Evolutionary conservation across 2,888 invertebrate species (phyloP).

Genomic region (Pachydiplax longipennis): DNA sequence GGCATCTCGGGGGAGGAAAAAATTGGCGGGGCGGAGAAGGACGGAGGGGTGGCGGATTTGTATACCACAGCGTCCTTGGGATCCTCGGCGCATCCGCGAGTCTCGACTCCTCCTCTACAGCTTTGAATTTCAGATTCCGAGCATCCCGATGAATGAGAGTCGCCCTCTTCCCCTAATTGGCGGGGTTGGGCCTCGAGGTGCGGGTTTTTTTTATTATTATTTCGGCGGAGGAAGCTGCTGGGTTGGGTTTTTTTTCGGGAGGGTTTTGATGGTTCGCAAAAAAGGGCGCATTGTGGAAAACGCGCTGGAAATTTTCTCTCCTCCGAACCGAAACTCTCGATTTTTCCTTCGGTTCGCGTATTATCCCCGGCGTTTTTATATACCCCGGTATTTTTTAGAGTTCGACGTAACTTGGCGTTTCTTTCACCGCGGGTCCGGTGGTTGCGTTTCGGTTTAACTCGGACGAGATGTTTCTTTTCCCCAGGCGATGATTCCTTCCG

Average conservation of each 20-base stretch:
- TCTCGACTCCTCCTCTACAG: neutral
- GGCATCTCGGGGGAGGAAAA: neutral
- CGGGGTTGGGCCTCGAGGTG: neutral
- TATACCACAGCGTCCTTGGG: constrained; percentile 1
- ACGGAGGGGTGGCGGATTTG: neutral
- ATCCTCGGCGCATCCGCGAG: neutral
- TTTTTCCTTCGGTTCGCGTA: neutral
- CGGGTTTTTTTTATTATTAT: neutral
- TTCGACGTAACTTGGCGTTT: too few relatives aligned
- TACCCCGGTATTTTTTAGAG: neutral
- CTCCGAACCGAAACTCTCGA: neutral
- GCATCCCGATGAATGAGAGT: neutral
- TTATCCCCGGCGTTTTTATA: neutral
- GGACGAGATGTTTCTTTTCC: neutral
- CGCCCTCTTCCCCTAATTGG: neutral
- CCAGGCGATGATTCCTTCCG: neutral
- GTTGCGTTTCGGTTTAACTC: neutral
- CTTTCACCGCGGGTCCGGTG: too few relatives aligned
- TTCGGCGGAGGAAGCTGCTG: neutral
- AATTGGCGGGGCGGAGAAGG: neutral
- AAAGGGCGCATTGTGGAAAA: neutral
- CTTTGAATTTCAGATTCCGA: neutral
- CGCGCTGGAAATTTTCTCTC: neutral
- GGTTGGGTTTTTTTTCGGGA: neutral
- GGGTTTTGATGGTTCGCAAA: neutral